Percentiles rank a stretch among this genome's conserved stretches.
phyloP scores from a whole-genome alignment of 2,888 invertebrate species.

The Drosophila monieri region DNA sequence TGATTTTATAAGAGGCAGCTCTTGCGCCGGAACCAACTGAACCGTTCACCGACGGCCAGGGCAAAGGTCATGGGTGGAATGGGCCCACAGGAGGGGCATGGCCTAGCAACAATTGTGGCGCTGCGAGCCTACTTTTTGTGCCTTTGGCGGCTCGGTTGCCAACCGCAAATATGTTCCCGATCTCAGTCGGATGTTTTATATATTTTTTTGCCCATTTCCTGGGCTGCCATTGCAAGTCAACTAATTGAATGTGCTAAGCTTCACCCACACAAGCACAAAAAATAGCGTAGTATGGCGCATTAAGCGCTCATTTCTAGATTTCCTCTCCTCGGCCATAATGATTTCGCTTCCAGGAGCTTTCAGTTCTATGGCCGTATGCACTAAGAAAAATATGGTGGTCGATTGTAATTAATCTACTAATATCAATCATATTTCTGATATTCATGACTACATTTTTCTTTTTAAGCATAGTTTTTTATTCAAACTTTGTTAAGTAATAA shows the following conservation, averaged over 20 bases:
- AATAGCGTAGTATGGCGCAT: constrained; percentile 69
- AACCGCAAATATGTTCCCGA: constrained; percentile 64
- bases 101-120: constrained; percentile 41
- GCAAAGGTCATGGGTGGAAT: constrained; percentile 22
- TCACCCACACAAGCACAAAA: constrained; percentile 38
- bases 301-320: constrained; percentile 64
- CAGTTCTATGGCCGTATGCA: not conserved
- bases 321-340: constrained; percentile 25
- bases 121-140: constrained; percentile 42
- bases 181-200: constrained; percentile 5
- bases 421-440: not conserved
- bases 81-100: not conserved
- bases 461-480: no score
- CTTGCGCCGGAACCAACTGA: constrained; percentile 40
- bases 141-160: constrained; percentile 47
- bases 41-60: constrained; percentile 31
- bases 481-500: not conserved
- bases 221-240: constrained; percentile 61
- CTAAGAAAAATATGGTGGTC: not conserved
- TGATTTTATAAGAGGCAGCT: constrained; percentile 70
- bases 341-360: constrained; percentile 6
- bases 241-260: constrained; percentile 75
- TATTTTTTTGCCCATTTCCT: constrained; percentile 12
- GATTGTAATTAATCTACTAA: not conserved
- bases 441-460: no score